These are phyloP conservation scores for Esox masquinongy DNA, from an alignment of 2,797 vertebrate genomes.

Conservation along the genomic window DNA sequence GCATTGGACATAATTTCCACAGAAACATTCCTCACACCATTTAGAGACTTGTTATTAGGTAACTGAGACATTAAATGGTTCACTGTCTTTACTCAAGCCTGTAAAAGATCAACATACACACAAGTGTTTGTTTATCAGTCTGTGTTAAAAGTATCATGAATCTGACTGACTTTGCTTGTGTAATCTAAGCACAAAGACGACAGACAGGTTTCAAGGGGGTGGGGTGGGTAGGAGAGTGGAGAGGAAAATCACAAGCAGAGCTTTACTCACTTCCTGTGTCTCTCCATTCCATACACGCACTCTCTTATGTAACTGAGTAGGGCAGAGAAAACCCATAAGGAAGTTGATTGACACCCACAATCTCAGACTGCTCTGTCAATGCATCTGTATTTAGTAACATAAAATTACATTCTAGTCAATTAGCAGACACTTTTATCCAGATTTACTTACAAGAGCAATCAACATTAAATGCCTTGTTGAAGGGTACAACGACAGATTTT, in stretches of 20 bases:
- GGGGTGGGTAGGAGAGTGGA: constrained; percentile 53
- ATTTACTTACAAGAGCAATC: too few species aligned
- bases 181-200: constrained; percentile 64
- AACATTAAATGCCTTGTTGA: too few species aligned
- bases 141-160: constrained; percentile 15
- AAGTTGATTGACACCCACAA: too few species aligned
- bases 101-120: background rate
- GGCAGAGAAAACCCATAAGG: background rate
- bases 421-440: too few species aligned
- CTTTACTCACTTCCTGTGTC: constrained; percentile 22
- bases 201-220: constrained; percentile 64
- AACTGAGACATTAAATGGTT: constrained; percentile 28
- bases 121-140: constrained; percentile 13
- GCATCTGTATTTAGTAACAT: too few species aligned
- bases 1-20: constrained; percentile 2
- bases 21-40: constrained; percentile 35
- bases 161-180: constrained; percentile 32
- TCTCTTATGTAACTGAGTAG: background rate
- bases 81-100: constrained; percentile 13
- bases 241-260: constrained; percentile 2
- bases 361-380: too few species aligned
- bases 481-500: too few species aligned
- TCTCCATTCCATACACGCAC: background rate
- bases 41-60: constrained; percentile 49
- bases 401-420: too few species aligned